Evolutionary conservation across 2,888 invertebrate species (phyloP), one percentile per base, ranked within the genome.

Genomic region (Drosophila sordidula): DNA sequence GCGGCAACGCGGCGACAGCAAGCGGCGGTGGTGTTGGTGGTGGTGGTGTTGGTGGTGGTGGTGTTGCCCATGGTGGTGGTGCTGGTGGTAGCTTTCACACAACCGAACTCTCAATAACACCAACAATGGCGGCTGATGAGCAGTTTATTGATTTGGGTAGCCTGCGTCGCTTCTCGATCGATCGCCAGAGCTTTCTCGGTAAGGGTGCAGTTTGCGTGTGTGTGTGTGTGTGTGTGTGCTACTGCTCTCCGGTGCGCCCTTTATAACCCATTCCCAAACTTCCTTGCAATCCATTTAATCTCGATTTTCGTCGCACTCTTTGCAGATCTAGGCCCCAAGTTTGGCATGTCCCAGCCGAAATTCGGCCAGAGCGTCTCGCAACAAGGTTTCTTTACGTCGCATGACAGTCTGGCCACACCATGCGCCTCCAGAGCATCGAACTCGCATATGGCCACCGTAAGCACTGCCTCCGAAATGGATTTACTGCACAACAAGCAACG

Each of bases 311-410:
- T 71, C 51, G 1, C 70, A 36, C 72, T 39, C 91, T 91, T 71
- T 58, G 3, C 93, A 95, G 95, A 95, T 93, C 94, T 97, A 93
- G 95, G 96, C 92, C 96, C 95, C 92, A 96, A 96, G 92, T 94
- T 96, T 93, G 95, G 96, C 89, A 94, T 95, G 93, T 93, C 93
- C 91, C 93, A 93, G 93, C 93, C 91, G 89, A 92, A 92, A 89
- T 92, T 92, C 81, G 92, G 92, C 70, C 92, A 92, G 80, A 92
- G 92, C 84, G 90, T 92, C 75, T 92, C 92, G 81, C 93, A 93
- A 90, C 94, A 95, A 93, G 94, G 94, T 90, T 95, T 95, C 93
- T 95, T 95, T 91, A 94, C 94, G 86, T 96, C 95, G 84, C 94
- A 96, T 86, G 96, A 96, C 91, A 96, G 96, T 89, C 94, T 96